Evolutionary conservation across 2,113 vertebrate genomes (phyloP).

Genomic region (Isichthys henryi): DNA sequence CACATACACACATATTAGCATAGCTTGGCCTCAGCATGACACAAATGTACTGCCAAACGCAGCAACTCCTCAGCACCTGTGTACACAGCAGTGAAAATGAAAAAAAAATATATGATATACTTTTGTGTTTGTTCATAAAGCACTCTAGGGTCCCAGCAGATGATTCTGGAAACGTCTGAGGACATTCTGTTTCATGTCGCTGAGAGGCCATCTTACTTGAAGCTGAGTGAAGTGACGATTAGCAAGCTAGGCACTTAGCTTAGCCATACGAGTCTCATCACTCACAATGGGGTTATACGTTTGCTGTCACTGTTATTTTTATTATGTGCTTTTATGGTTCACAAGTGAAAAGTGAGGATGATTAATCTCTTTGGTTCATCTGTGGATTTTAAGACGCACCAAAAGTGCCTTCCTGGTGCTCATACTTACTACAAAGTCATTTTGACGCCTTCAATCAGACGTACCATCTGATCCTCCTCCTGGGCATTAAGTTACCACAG

Average conservation of each 20-base stretch:
- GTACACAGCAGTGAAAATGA: neutral
- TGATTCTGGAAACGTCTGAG: neutral
- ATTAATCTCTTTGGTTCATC: neutral
- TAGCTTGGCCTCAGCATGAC: neutral
- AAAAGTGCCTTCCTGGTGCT: neutral
- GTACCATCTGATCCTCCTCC: neutral
- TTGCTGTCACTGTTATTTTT: neutral
- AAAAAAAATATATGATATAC: neutral
- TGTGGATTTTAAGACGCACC: neutral
- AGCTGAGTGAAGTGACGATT: neutral
- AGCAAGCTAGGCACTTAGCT: neutral
- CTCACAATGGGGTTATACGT: neutral
- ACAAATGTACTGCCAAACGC: neutral
- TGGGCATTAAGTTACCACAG: neutral
- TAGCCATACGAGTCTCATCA: neutral
- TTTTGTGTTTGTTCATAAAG: neutral
- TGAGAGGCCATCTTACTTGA: neutral
- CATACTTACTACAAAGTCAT: neutral
- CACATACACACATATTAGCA: neutral
- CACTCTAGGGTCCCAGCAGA: neutral
- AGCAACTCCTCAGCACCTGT: neutral
- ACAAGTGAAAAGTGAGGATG: neutral
- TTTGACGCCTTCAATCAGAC: neutral
- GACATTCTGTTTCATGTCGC: neutral
- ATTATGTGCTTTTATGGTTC: neutral